Conservation (phyloP, 1,140 invertebrate species). For the Orius insidiosus region DNA sequence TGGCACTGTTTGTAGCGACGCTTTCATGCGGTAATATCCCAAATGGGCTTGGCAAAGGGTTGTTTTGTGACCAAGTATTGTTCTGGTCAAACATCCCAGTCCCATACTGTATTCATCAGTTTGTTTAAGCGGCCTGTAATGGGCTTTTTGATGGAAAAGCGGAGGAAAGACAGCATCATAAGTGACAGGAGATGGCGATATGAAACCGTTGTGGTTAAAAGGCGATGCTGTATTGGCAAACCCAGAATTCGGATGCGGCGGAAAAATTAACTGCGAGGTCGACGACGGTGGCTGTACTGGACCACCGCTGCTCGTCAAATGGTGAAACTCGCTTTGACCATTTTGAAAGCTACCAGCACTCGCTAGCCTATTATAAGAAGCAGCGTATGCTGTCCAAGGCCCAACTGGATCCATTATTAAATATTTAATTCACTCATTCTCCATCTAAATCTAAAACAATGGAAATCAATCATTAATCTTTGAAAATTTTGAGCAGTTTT, state of each 20-base stretch:
- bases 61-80: constrained; percentile 37
- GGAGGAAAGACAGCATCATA: constrained; percentile 55
- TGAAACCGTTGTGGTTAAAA: constrained; percentile 47
- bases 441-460: too few relatives aligned
- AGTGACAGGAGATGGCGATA: constrained; percentile 41
- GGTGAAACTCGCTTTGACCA: too few relatives aligned
- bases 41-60: constrained; percentile 49
- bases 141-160: constrained; percentile 44
- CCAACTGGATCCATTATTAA: too few relatives aligned
- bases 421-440: too few relatives aligned
- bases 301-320: too few relatives aligned
- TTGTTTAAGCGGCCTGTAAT: constrained; percentile 31
- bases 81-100: constrained; percentile 39
- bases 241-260: constrained; percentile 21
- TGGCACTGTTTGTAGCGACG: constrained; percentile 36
- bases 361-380: too few relatives aligned
- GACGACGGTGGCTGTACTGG: too few relatives aligned
- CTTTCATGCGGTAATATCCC: constrained; percentile 60
- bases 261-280: too few relatives aligned
- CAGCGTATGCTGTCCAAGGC: too few relatives aligned
- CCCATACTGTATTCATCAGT: constrained; percentile 24
- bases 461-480: too few relatives aligned
- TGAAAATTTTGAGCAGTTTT: too few relatives aligned
- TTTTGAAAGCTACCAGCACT: too few relatives aligned
- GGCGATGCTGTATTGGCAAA: constrained; percentile 31